A percentile compares a stretch with the other conserved stretches of the same genome.
phyloP scores from a whole-genome alignment of 1,140 invertebrate genomes.

The Oscheius sp. region DNA sequence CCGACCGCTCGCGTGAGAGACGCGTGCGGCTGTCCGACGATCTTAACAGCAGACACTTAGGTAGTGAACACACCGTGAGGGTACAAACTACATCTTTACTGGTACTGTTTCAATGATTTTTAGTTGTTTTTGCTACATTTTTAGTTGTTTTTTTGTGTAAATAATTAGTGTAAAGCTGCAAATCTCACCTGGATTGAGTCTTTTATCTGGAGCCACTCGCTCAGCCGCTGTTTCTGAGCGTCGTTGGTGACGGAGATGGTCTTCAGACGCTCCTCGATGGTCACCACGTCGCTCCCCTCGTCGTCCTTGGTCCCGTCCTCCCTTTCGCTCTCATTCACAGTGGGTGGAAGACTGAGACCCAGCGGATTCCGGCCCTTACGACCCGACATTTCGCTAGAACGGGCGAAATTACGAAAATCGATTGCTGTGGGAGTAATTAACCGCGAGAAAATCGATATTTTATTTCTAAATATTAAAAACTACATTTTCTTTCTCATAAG shows the following conservation, averaged over 20 bases:
- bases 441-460: too few relatives aligned
- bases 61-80: too few relatives aligned
- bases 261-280: conserved; percentile 51
- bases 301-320: neutral
- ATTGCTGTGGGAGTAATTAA: too few relatives aligned
- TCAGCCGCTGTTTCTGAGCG: conserved; percentile 52
- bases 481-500: too few relatives aligned
- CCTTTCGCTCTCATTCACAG: conserved; percentile 51
- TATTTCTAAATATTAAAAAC: too few relatives aligned
- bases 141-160: neutral
- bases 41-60: too few relatives aligned
- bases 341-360: conserved; percentile 54
- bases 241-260: conserved; percentile 49
- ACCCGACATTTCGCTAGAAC: conserved; percentile 49
- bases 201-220: conserved; percentile 54
- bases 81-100: too few relatives aligned
- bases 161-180: neutral
- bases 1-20: too few relatives aligned
- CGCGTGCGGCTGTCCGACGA: too few relatives aligned
- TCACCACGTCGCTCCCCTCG: conserved; percentile 15
- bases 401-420: too few relatives aligned
- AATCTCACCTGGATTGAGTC: conserved; percentile 43
- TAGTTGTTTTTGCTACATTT: too few relatives aligned
- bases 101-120: too few relatives aligned
- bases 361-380: conserved; percentile 57